phyloP scores from a whole-genome alignment of 2,888 invertebrate genomes.

The Piscicola geometra region DNA sequence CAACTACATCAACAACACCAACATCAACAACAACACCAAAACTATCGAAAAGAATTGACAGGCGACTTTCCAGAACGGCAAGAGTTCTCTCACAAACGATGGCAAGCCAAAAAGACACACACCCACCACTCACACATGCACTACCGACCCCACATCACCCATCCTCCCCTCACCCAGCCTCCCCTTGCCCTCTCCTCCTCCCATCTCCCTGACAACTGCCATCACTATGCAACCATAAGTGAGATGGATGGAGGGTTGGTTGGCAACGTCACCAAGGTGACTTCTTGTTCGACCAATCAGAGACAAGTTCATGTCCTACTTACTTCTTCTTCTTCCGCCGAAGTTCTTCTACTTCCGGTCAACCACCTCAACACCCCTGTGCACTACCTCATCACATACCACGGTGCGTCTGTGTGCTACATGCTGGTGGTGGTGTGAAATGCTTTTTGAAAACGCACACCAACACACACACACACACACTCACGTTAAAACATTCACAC shows the following conservation, averaged over 20 bases:
- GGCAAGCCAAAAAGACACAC: not conserved
- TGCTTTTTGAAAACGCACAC: not conserved
- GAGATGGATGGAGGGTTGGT: slow-evolving; percentile 35
- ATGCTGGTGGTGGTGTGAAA: not conserved
- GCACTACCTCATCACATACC: slow-evolving; percentile 39
- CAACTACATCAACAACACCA: too few relatives aligned
- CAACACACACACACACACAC: not conserved
- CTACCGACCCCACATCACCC: not conserved
- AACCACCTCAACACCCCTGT: slow-evolving; percentile 26
- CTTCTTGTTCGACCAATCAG: slow-evolving; percentile 36
- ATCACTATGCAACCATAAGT: slow-evolving; percentile 35
- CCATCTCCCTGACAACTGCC: slow-evolving; percentile 28
- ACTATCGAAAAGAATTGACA: not conserved
- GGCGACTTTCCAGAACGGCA: not conserved
- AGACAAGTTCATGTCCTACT: slow-evolving; percentile 38
- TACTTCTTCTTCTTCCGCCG: slow-evolving; percentile 35
- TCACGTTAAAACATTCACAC: too few relatives aligned
- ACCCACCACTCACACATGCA: not conserved
- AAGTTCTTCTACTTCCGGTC: slow-evolving; percentile 34
- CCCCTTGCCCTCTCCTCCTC: not conserved
- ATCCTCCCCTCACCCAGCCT: not conserved
- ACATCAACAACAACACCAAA: too few relatives aligned
- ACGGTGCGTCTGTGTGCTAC: slow-evolving; percentile 33
- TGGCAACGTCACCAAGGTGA: slow-evolving; percentile 21
- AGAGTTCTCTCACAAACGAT: not conserved